Percentiles rank a stretch among this genome's conserved stretches.
These are phyloP conservation scores for Nyctibius grandis DNA, from an alignment of 2,797 vertebrate species.

Conservation along the genomic window DNA sequence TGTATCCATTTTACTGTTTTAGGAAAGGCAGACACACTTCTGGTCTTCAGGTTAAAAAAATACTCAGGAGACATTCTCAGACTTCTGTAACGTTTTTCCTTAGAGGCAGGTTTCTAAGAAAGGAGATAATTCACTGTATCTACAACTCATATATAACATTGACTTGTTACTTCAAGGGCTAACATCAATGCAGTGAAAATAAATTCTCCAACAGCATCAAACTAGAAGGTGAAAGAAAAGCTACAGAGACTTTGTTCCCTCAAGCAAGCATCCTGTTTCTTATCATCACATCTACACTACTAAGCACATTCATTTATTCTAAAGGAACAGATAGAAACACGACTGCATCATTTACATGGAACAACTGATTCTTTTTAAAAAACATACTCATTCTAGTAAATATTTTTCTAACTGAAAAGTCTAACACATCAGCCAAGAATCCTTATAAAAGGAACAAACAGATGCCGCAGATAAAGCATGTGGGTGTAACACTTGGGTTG, in stretches of 20 bases:
- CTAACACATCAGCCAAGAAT: background rate
- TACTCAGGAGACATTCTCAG: background rate
- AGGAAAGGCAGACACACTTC: background rate
- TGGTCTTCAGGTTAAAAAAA: background rate
- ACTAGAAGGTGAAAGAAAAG: background rate
- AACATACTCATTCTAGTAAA: background rate
- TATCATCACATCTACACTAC: background rate
- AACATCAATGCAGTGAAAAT: background rate
- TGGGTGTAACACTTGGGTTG: background rate
- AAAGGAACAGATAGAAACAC: background rate
- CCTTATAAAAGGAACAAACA: background rate
- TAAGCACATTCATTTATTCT: background rate
- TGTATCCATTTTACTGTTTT: background rate
- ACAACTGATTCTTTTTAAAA: background rate
- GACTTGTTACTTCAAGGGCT: background rate
- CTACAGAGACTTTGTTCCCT: background rate
- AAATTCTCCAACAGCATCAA: background rate
- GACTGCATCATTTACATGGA: background rate
- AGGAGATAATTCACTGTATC: background rate
- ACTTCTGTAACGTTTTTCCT: background rate
- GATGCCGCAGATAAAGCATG: background rate
- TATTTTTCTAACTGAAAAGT: background rate
- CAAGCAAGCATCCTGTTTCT: background rate
- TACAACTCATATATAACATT: background rate
- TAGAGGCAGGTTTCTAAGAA: background rate